A percentile compares a stretch with the other conserved stretches of the same genome.
Conservation (phyloP, 2,113 vertebrate species). For the Stigmatopora nigra region DNA sequence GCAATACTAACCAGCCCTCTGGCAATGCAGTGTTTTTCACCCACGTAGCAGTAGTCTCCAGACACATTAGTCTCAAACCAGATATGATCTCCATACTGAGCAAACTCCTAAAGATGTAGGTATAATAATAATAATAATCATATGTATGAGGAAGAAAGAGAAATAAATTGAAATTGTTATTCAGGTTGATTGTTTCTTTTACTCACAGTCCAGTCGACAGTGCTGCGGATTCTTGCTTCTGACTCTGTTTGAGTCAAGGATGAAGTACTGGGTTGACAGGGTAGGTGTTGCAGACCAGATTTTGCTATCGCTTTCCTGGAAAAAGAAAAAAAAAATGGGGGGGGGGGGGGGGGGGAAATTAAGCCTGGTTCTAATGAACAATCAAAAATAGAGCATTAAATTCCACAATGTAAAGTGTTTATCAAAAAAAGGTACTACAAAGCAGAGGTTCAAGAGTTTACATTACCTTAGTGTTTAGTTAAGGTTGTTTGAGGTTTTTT, state of each 20-base stretch:
- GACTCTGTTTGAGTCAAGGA: constrained; percentile 68
- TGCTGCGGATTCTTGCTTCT: constrained; percentile 76
- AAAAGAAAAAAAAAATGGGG: constrained; percentile 20
- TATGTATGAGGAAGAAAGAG: neutral
- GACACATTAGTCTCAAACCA: constrained; percentile 93
- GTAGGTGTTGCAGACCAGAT: constrained; percentile 81
- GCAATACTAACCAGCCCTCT: constrained; percentile 78
- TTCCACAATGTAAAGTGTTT: neutral
- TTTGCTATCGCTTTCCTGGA: constrained; percentile 93
- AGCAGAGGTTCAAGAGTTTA: neutral
- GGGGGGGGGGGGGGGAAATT: neutral
- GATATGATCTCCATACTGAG: constrained; percentile 87
- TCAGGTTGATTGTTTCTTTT: neutral
- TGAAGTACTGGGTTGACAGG: constrained; percentile 69
- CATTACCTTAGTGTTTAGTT: neutral
- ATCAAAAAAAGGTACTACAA: neutral
- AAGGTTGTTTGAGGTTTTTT: too few relatives aligned
- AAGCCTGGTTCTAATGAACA: neutral
- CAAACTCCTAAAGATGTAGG: constrained; percentile 72
- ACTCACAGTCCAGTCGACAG: constrained; percentile 94
- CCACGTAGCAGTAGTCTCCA: constrained; percentile 92
- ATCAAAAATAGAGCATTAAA: neutral
- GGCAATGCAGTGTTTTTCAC: constrained; percentile 88
- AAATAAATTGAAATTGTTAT: neutral
- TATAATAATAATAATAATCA: neutral